A percentile compares a stretch with the other conserved stretches of the same genome.
Evolutionary conservation across 2,797 vertebrate genomes (phyloP).

Genomic region (Alca torda): DNA sequence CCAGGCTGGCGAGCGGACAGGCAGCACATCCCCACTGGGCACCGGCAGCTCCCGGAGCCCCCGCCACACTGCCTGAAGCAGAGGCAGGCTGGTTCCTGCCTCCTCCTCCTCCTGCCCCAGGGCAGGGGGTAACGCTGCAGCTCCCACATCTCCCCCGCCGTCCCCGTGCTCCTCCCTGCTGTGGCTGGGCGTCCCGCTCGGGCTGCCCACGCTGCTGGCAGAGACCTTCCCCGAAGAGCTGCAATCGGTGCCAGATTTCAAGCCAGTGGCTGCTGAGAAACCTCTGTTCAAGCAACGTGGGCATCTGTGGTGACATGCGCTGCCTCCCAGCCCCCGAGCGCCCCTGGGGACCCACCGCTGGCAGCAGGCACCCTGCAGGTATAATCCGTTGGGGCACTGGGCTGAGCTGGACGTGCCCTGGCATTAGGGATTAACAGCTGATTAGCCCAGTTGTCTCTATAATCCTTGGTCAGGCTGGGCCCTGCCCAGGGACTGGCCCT

Average conservation of each 20-base stretch:
- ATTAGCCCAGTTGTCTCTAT: neutral
- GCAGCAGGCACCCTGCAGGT: neutral
- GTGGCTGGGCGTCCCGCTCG: neutral
- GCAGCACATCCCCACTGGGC: neutral
- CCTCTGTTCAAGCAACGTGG: neutral
- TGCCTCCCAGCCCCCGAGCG: fast-evolving
- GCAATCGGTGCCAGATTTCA: neutral
- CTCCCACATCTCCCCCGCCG: fast-evolving
- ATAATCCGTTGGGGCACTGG: fast-evolving
- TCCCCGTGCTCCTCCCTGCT: neutral
- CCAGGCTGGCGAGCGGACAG: neutral
- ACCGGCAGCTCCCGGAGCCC: neutral
- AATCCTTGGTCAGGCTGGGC: neutral
- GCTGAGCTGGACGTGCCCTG: neutral
- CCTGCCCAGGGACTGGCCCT: no score
- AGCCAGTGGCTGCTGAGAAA: neutral
- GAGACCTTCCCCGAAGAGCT: neutral
- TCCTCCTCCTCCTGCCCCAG: neutral
- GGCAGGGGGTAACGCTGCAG: neutral
- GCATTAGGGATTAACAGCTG: neutral
- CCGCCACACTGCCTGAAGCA: fast-evolving
- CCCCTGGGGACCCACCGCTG: neutral
- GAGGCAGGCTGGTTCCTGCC: neutral
- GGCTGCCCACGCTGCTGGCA: neutral
- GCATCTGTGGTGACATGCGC: neutral